Evolutionary conservation across 2,888 invertebrate genomes (phyloP).

Genomic region (Hypselothyrea guttata): DNA sequence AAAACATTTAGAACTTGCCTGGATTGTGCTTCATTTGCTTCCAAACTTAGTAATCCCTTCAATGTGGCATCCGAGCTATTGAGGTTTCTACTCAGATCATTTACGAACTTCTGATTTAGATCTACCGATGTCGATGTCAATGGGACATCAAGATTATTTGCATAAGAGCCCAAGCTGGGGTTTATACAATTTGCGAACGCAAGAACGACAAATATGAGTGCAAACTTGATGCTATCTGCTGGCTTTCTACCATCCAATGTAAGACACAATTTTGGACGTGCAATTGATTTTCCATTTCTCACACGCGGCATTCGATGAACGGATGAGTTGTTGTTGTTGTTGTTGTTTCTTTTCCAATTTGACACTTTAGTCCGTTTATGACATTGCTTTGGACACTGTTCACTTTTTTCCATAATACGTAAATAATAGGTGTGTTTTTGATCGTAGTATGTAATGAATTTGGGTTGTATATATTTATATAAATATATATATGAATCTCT

Average conservation of each 20-base stretch:
- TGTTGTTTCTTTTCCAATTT: slow-evolving; percentile 14
- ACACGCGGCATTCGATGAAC: slow-evolving; percentile 45
- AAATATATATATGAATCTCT: no score
- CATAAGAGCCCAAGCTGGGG: slow-evolving; percentile 20
- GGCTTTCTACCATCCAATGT: slow-evolving; percentile 25
- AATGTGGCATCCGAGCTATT: slow-evolving; percentile 11
- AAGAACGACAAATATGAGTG: slow-evolving; percentile 30
- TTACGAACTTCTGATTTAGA: slow-evolving; percentile 21
- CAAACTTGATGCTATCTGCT: slow-evolving; percentile 22
- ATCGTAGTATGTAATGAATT: slow-evolving; percentile 27
- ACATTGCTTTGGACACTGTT: slow-evolving; percentile 49
- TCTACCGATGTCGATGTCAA: slow-evolving; percentile 23
- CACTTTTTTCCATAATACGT: slow-evolving; percentile 64
- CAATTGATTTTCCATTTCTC: slow-evolving; percentile 71
- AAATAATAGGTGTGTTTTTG: slow-evolving; percentile 21
- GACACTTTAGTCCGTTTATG: slow-evolving; percentile 54
- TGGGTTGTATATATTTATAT: slow-evolving; percentile 4
- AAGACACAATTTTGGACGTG: slow-evolving; percentile 45
- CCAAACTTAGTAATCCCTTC: slow-evolving; percentile 5
- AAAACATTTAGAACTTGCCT: slow-evolving; percentile 61
- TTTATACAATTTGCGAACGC: slow-evolving; percentile 30
- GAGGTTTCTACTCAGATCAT: slow-evolving; percentile 21
- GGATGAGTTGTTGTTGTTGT: slow-evolving; percentile 11
- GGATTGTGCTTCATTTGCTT: slow-evolving; percentile 10
- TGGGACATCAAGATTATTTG: slow-evolving; percentile 24